Evolutionary conservation across 2,797 vertebrate genomes (phyloP).

Genomic region (Macropodus opercularis): DNA sequence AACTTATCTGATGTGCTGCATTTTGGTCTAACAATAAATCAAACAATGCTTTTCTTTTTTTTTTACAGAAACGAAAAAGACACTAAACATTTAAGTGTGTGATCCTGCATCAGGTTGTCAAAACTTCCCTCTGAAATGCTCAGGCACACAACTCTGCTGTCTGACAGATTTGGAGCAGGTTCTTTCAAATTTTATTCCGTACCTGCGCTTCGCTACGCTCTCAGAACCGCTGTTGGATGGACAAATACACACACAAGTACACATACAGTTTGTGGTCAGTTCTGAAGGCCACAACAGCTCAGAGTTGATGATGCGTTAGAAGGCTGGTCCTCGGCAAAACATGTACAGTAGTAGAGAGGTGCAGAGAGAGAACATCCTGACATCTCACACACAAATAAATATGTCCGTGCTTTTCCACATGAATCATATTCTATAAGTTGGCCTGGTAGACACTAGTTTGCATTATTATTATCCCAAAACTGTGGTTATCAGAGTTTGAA

Average conservation of each 20-base stretch:
- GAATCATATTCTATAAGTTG: not conserved
- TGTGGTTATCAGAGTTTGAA: not conserved
- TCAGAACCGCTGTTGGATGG: constrained; percentile 23
- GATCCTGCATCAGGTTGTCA: constrained; percentile 34
- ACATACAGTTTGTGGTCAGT: constrained; percentile 27
- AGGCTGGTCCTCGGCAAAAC: not conserved
- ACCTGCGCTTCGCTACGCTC: constrained; percentile 42
- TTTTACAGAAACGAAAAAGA: constrained; percentile 5
- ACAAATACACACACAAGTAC: constrained; percentile 21
- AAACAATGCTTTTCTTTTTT: not conserved
- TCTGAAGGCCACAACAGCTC: not conserved
- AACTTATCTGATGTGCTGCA: not conserved
- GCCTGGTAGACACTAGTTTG: not conserved
- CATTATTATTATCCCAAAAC: not conserved
- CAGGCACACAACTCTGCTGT: constrained; percentile 16
- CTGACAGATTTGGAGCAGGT: constrained; percentile 73
- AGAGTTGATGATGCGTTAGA: constrained; percentile 10
- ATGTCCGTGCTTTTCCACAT: not conserved
- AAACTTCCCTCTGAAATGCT: constrained; percentile 32
- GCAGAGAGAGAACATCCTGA: not conserved
- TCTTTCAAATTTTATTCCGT: constrained; percentile 41
- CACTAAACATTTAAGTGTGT: not conserved
- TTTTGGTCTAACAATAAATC: constrained; percentile 18
- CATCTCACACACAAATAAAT: not conserved
- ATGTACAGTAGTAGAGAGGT: too few species aligned